phyloP scores from a whole-genome alignment of 2,888 invertebrate genomes.

The Epinotia ramella region DNA sequence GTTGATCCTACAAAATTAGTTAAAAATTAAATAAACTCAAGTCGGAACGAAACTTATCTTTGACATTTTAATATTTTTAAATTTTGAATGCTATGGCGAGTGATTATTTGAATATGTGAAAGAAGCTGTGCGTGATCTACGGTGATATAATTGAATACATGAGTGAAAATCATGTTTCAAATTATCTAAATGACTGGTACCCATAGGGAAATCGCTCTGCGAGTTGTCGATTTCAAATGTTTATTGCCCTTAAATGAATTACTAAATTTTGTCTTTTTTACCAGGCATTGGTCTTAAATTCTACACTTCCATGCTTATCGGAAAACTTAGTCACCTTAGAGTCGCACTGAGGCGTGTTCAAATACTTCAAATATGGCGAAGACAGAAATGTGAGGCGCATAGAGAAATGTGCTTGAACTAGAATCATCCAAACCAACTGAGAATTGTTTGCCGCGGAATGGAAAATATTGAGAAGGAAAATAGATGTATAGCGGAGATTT shows the following conservation, averaged over 20 bases:
- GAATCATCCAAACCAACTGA: not conserved
- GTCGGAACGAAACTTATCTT: not conserved
- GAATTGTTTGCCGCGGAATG: not conserved
- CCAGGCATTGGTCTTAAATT: conserved; percentile 44
- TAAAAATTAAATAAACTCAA: not conserved
- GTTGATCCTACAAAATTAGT: not conserved
- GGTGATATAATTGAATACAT: not conserved
- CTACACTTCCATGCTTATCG: conserved; percentile 39
- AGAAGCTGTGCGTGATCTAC: conserved; percentile 34
- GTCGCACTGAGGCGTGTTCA: conserved; percentile 18
- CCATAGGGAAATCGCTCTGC: conserved; percentile 27
- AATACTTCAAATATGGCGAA: conserved; percentile 18
- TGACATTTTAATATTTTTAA: not conserved
- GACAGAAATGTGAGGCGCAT: conserved; percentile 17
- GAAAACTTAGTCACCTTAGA: conserved; percentile 36
- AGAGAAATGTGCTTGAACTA: not conserved
- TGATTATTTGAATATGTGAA: conserved; percentile 33
- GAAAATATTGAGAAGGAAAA: conserved; percentile 8
- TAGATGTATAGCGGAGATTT: conserved; percentile 18
- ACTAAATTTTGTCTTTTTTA: conserved; percentile 44
- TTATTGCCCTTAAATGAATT: conserved; percentile 22
- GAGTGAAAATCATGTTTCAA: not conserved
- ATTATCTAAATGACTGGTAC: conserved; percentile 6
- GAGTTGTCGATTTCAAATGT: conserved; percentile 34
- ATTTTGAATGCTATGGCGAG: conserved; percentile 37